These are phyloP conservation scores for Geotrupes spiniger DNA, from an alignment of 2,888 invertebrate species.

Conservation along the genomic window DNA sequence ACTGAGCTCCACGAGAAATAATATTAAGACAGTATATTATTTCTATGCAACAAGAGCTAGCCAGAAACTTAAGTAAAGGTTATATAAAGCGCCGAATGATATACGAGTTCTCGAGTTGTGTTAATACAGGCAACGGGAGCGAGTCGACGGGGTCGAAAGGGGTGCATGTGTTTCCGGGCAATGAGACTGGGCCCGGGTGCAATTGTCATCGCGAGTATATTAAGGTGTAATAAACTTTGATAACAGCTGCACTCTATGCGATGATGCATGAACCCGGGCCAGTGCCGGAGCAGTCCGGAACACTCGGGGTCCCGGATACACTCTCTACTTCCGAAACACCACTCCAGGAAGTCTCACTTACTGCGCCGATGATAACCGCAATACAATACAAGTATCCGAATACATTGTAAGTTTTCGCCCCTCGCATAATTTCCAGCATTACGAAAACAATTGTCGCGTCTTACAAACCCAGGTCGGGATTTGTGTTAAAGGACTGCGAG, in stretches of 20 bases:
- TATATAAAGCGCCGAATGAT: constrained; percentile 1
- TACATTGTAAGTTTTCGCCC: too few relatives aligned
- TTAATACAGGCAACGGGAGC: constrained; percentile 27
- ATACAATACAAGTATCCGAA: too few relatives aligned
- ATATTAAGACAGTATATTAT: neutral
- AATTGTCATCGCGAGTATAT: constrained; percentile 44
- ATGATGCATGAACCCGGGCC: constrained; percentile 37
- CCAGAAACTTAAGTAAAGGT: neutral
- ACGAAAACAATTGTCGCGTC: too few relatives aligned
- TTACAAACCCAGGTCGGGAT: too few relatives aligned
- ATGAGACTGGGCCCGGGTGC: constrained; percentile 31
- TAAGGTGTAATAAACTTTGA: constrained; percentile 46
- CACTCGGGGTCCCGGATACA: too few relatives aligned
- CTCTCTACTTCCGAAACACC: too few relatives aligned
- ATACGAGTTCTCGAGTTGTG: constrained; percentile 8
- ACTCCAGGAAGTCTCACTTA: too few relatives aligned
- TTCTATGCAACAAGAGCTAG: neutral
- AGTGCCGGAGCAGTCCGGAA: too few relatives aligned
- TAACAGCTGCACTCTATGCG: constrained; percentile 45
- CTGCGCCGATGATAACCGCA: too few relatives aligned
- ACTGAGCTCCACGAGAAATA: neutral
- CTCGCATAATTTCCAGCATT: too few relatives aligned
- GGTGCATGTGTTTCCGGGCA: constrained; percentile 37
- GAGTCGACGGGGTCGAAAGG: constrained; percentile 25
- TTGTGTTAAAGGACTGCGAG: too few relatives aligned